phyloP scores from a whole-genome alignment of 2,888 invertebrate species.

The Pyrrhopygopsis socrates region DNA sequence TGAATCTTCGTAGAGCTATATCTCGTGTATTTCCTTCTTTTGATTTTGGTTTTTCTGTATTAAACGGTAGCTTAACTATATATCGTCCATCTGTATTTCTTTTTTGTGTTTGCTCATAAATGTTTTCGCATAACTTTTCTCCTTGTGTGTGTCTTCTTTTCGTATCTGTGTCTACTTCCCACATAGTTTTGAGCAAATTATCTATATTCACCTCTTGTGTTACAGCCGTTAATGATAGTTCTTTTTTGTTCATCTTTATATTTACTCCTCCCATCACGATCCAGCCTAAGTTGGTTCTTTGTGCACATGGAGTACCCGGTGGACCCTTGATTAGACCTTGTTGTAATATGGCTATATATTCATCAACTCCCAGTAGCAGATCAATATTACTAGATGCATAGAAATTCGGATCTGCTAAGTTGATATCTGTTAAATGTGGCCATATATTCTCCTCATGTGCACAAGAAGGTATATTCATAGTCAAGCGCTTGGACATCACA shows the following conservation, averaged over 20 bases:
- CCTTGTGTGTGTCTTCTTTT: conserved; percentile 64
- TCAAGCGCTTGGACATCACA: background rate
- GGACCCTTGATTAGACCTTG: conserved; percentile 5
- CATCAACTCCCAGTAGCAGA: conserved; percentile 74
- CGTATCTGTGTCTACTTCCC: conserved; percentile 63
- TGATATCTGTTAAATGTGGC: too few relatives aligned
- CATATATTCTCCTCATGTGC: background rate
- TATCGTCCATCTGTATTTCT: conserved; percentile 13
- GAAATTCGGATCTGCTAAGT: conserved; percentile 56
- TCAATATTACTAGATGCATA: conserved; percentile 73
- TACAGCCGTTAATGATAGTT: conserved; percentile 14
- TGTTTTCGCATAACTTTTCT: conserved; percentile 74
- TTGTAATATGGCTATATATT: conserved; percentile 44
- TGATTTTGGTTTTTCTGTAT: conserved; percentile 47
- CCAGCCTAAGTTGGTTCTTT: background rate
- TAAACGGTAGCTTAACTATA: conserved; percentile 68
- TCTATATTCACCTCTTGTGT: conserved; percentile 42
- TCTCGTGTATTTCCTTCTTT: conserved; percentile 71
- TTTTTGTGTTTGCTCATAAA: conserved; percentile 67
- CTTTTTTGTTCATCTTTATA: background rate
- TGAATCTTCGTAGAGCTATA: conserved; percentile 73
- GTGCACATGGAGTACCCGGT: conserved; percentile 19
- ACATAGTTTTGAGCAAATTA: conserved; percentile 24
- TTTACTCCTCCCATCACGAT: background rate
- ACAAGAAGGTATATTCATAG: background rate